These are phyloP conservation scores for Acanthacorydalis orientalis DNA, from an alignment of 2,888 invertebrate species.

Conservation along the genomic window DNA sequence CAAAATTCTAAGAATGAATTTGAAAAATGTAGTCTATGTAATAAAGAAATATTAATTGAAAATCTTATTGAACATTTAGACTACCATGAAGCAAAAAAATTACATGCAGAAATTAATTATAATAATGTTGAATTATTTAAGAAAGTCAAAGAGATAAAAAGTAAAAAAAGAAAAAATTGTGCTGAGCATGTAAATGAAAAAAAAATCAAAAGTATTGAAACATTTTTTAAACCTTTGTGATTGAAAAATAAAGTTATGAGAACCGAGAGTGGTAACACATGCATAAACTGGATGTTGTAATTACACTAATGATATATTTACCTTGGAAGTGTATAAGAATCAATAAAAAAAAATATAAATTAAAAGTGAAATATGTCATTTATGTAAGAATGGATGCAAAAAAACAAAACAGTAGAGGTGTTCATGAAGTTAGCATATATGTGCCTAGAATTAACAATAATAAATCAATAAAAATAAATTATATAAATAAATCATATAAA, in stretches of 20 bases:
- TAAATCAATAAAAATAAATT: no score
- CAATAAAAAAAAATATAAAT: no score
- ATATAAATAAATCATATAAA: no score
- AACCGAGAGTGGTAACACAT: no score
- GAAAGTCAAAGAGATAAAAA: neutral
- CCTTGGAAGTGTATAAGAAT: no score
- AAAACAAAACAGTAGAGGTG: no score
- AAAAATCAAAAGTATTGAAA: conserved; percentile 3
- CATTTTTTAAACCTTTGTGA: conserved; percentile 3
- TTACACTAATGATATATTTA: no score
- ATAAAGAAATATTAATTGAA: conserved; percentile 35
- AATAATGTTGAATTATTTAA: neutral
- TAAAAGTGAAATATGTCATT: no score
- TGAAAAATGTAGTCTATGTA: conserved; percentile 48
- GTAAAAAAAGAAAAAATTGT: neutral
- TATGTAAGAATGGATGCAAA: no score
- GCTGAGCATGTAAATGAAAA: neutral
- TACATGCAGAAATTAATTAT: conserved; percentile 43
- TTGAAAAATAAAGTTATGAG: neutral
- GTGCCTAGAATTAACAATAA: no score
- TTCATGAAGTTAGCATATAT: no score
- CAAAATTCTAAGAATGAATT: conserved; percentile 16
- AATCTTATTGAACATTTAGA: conserved; percentile 58
- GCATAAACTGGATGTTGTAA: no score
- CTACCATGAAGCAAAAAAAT: conserved; percentile 66